These are phyloP conservation scores for Danio jaintianensis DNA, from an alignment of 2,797 vertebrate species.

Conservation along the genomic window DNA sequence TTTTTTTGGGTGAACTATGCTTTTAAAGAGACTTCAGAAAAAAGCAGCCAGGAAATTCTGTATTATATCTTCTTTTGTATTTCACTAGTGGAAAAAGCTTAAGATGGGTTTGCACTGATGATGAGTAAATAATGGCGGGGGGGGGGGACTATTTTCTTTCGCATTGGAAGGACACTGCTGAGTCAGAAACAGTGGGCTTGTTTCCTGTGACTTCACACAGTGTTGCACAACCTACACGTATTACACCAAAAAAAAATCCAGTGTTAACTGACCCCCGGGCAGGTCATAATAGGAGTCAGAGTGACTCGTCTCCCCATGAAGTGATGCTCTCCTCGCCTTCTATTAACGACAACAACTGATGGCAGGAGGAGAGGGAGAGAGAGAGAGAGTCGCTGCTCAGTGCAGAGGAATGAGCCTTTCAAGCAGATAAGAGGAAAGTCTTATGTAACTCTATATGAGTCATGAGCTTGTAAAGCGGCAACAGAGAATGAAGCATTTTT, in stretches of 20 bases:
- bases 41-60: neutral
- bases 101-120: neutral
- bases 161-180: neutral
- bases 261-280: conserved; percentile 27
- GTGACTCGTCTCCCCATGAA: conserved; percentile 37
- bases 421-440: conserved; percentile 68
- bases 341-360: conserved; percentile 66
- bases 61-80: neutral
- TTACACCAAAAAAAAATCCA: conserved; percentile 9
- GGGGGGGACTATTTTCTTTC: neutral
- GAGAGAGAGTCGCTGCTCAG: conserved; percentile 59
- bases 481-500: conserved; percentile 47
- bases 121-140: neutral
- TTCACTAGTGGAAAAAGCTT: neutral
- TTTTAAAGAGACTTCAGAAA: neutral
- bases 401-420: conserved; percentile 69
- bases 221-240: conserved; percentile 27
- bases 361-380: conserved; percentile 38
- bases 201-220: conserved; percentile 10
- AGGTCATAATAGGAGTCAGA: conserved; percentile 24
- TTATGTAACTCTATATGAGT: conserved; percentile 83
- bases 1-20: too few relatives aligned
- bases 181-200: conserved; percentile 20
- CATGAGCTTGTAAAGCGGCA: conserved; percentile 68
- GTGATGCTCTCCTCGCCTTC: conserved; percentile 56